These are phyloP conservation scores for Calephelis perditalis DNA, from an alignment of 2,888 invertebrate species.

Conservation along the genomic window DNA sequence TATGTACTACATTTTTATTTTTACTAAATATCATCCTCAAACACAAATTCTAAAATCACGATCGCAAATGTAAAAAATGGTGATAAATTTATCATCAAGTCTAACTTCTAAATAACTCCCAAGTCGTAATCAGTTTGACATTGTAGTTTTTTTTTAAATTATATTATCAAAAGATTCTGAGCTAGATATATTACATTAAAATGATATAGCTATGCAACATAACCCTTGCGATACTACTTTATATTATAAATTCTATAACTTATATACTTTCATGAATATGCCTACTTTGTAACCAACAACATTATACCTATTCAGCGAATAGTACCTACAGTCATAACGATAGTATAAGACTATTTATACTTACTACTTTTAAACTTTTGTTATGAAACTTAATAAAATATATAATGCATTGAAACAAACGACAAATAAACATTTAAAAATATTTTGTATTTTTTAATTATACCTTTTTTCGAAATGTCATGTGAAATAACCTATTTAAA, in stretches of 20 bases:
- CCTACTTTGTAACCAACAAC: slow-evolving; percentile 49
- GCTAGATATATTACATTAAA: slow-evolving; percentile 38
- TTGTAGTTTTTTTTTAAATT: not conserved
- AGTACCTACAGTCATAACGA: slow-evolving; percentile 59
- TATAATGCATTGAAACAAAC: slow-evolving; percentile 74
- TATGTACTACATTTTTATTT: too few species aligned
- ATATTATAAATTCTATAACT: slow-evolving; percentile 33
- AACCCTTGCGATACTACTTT: slow-evolving; percentile 44
- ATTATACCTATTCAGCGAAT: slow-evolving; percentile 55
- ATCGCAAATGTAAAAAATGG: too few species aligned
- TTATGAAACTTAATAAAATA: slow-evolving; percentile 75
- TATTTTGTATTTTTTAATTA: not conserved
- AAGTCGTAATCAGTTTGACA: too few species aligned
- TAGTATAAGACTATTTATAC: slow-evolving; percentile 73
- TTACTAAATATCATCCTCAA: too few species aligned
- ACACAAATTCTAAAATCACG: too few species aligned
- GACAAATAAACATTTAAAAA: slow-evolving; percentile 71
- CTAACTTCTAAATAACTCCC: too few species aligned
- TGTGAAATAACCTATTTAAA: too few species aligned
- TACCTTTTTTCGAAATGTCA: too few species aligned
- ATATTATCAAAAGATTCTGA: not conserved
- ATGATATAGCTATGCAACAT: slow-evolving; percentile 42
- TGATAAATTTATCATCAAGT: too few species aligned
- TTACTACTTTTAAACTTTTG: slow-evolving; percentile 65
- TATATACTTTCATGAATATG: slow-evolving; percentile 39